Conservation (phyloP, 2,888 invertebrate genomes). For the Synergus laeviventris region DNA sequence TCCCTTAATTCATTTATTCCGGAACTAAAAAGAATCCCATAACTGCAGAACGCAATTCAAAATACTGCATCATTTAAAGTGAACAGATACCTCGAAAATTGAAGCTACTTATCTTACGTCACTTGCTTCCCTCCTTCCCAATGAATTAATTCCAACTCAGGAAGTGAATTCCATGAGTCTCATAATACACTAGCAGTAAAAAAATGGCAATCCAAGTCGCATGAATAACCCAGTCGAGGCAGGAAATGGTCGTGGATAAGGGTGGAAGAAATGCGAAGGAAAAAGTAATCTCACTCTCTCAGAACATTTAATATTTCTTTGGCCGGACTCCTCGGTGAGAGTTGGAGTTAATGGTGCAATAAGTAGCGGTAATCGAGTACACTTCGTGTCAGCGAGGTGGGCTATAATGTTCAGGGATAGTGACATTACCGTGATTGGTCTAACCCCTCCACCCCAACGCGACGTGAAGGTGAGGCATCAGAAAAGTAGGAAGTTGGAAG, state of each 20-base stretch:
- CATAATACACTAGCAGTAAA: slow-evolving; percentile 13
- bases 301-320: slow-evolving; percentile 40
- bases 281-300: slow-evolving; percentile 37
- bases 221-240: slow-evolving; percentile 36
- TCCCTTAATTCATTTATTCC: no score
- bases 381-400: slow-evolving; percentile 39
- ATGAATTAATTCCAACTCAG: not conserved
- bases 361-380: slow-evolving; percentile 40
- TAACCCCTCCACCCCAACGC: slow-evolving; percentile 42
- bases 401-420: slow-evolving; percentile 49
- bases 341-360: slow-evolving; percentile 40
- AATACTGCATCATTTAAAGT: no score
- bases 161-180: not conserved
- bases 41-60: no score
- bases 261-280: slow-evolving; percentile 20
- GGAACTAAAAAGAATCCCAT: no score
- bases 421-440: slow-evolving; percentile 53
- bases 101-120: no score
- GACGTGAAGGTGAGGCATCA: not conserved
- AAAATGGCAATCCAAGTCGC: slow-evolving; percentile 32
- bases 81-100: no score
- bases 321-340: slow-evolving; percentile 24
- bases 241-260: slow-evolving; percentile 35
- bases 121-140: not conserved
- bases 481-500: not conserved